Evolutionary conservation across 1,140 invertebrate genomes (phyloP).

Genomic region (Drosophila varians): DNA sequence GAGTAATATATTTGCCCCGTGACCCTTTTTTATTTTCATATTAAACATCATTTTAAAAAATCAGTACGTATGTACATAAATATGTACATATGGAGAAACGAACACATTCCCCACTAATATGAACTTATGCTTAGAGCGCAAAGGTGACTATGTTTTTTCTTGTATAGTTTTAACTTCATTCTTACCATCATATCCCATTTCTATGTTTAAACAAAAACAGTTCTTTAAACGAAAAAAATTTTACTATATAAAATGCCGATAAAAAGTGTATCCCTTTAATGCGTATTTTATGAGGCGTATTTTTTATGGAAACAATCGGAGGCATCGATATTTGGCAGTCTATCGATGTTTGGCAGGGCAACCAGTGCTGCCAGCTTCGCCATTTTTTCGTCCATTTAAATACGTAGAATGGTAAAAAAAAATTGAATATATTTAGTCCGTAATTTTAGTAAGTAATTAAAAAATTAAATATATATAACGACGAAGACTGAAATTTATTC

Average conservation of each 20-base stretch:
- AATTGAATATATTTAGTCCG: no score
- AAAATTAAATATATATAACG: no score
- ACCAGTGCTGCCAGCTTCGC: no score
- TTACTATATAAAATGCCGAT: constrained; percentile 61
- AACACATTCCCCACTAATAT: not conserved
- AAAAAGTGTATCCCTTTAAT: constrained; percentile 66
- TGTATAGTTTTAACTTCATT: not conserved
- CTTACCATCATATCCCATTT: constrained; percentile 71
- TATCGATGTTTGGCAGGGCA: not conserved
- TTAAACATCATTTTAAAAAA: not conserved
- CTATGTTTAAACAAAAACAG: constrained; percentile 19
- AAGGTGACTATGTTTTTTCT: not conserved
- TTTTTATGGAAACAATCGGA: not conserved
- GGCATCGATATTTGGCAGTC: not conserved
- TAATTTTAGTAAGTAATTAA: no score
- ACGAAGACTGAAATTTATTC: no score
- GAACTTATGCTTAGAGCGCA: not conserved
- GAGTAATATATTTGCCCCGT: not conserved
- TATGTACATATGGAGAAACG: not conserved
- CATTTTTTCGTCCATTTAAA: no score
- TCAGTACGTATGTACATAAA: not conserved
- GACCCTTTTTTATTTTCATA: not conserved
- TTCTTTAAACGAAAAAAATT: constrained; percentile 46
- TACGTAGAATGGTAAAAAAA: no score
- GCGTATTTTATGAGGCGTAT: constrained; percentile 43